Percentiles rank a stretch among this genome's conserved stretches.
Conservation (phyloP, 1,140 invertebrate species). For the Gonatopus flavifemur region DNA sequence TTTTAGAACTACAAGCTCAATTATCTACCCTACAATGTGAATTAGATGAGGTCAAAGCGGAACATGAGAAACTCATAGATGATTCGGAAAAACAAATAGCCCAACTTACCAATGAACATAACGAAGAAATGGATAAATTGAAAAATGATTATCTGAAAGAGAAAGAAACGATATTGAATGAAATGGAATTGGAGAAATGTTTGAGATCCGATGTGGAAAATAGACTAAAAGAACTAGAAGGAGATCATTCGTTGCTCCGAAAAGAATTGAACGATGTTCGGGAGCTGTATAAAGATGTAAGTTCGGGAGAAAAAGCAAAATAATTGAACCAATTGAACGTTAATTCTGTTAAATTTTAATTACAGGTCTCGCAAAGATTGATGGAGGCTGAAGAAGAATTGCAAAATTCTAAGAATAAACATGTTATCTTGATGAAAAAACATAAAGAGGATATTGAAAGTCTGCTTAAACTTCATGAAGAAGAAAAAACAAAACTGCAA, state of each 20-base stretch:
- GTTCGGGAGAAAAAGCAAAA: no score
- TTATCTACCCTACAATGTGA: constrained; percentile 31
- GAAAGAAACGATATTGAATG: constrained; percentile 26
- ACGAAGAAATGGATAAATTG: constrained; percentile 24
- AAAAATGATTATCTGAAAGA: constrained; percentile 33
- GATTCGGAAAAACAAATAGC: constrained; percentile 20
- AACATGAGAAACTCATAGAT: constrained; percentile 28
- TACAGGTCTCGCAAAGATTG: constrained; percentile 27
- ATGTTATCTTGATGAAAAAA: constrained; percentile 20
- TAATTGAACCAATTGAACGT: neutral
- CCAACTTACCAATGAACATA: constrained; percentile 23
- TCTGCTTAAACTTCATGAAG: constrained; percentile 22
- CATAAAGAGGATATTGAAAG: constrained; percentile 38
- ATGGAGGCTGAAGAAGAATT: constrained; percentile 28
- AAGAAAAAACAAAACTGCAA: constrained; percentile 34
- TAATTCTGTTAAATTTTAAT: constrained; percentile 6
- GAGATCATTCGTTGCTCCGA: constrained; percentile 28
- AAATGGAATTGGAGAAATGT: constrained; percentile 26
- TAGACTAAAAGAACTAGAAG: constrained; percentile 25
- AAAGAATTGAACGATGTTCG: constrained; percentile 35
- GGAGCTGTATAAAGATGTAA: constrained; percentile 34
- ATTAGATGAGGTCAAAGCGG: constrained; percentile 30
- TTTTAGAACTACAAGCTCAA: constrained; percentile 29
- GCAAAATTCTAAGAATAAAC: constrained; percentile 26
- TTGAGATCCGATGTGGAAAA: constrained; percentile 25